Percentiles rank a stretch among this genome's conserved stretches.
Conservation (phyloP, 2,888 invertebrate species). For the Ditula angustiorana region DNA sequence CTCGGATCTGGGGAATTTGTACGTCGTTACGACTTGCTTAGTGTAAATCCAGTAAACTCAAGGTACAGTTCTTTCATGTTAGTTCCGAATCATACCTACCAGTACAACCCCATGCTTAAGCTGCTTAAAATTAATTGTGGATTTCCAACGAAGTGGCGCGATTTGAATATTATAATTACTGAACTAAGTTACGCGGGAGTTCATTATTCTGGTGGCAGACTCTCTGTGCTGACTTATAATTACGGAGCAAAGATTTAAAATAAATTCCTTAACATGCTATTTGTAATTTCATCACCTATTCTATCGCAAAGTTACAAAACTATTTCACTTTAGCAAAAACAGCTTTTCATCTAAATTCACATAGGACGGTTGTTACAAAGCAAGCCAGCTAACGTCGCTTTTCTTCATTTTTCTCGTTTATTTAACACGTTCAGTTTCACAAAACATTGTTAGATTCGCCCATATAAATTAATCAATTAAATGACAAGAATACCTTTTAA, state of each 20-base stretch:
- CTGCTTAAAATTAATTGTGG: neutral
- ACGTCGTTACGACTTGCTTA: constrained; percentile 32
- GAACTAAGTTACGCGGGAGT: neutral
- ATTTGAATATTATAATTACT: constrained; percentile 8
- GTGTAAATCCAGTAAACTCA: constrained; percentile 29
- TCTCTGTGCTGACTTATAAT: neutral
- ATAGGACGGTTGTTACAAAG: too few relatives aligned
- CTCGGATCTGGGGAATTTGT: constrained; percentile 19
- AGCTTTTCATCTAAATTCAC: too few relatives aligned
- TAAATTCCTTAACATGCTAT: neutral
- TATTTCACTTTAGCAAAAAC: too few relatives aligned
- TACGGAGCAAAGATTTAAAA: neutral
- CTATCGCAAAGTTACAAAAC: too few relatives aligned
- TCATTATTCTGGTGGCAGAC: neutral
- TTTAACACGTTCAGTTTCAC: too few relatives aligned
- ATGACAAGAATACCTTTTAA: too few relatives aligned
- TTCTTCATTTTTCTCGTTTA: too few relatives aligned
- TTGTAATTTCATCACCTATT: neutral
- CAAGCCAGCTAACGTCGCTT: too few relatives aligned
- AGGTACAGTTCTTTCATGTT: constrained; percentile 1
- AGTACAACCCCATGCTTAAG: neutral
- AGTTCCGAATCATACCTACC: neutral
- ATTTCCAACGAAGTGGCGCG: neutral
- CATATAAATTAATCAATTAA: too few relatives aligned
- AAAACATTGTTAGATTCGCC: too few relatives aligned